Percentiles rank a stretch among this genome's conserved stretches.
These are phyloP conservation scores for Poeciliopsis paucimaculata DNA, from an alignment of 2,797 vertebrate species.

Conservation along the genomic window DNA sequence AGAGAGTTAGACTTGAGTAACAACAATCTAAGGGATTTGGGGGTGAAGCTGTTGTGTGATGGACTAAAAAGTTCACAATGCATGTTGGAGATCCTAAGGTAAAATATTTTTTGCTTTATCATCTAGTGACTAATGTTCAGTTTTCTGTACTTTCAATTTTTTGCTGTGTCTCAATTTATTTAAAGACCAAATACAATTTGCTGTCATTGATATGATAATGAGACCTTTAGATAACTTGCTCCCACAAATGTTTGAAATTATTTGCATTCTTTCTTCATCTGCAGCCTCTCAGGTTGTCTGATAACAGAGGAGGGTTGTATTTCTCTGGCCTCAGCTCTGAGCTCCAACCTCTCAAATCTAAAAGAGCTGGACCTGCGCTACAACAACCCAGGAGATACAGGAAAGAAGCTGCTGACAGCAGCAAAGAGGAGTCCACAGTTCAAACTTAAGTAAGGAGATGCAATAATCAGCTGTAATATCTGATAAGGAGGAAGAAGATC, in stretches of 20 bases:
- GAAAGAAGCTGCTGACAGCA: neutral
- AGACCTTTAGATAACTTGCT: neutral
- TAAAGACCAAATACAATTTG: neutral
- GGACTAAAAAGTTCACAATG: neutral
- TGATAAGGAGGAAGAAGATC: neutral
- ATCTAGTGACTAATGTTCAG: neutral
- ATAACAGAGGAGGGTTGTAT: neutral
- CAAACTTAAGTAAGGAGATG: neutral
- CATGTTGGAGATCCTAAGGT: neutral
- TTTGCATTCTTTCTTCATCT: neutral
- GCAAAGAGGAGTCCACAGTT: neutral
- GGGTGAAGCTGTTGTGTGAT: neutral
- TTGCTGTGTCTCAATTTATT: neutral
- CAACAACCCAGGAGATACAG: neutral
- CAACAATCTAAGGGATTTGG: neutral
- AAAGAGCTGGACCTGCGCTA: neutral
- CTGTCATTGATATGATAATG: neutral
- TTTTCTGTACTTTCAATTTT: neutral
- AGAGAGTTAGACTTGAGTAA: neutral
- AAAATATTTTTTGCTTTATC: neutral
- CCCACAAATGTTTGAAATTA: neutral
- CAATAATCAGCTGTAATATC: neutral
- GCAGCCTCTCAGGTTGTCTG: neutral
- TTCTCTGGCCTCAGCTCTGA: neutral
- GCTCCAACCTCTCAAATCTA: neutral